Conservation (phyloP, 2,888 invertebrate species). For the Artemia sp. region DNA sequence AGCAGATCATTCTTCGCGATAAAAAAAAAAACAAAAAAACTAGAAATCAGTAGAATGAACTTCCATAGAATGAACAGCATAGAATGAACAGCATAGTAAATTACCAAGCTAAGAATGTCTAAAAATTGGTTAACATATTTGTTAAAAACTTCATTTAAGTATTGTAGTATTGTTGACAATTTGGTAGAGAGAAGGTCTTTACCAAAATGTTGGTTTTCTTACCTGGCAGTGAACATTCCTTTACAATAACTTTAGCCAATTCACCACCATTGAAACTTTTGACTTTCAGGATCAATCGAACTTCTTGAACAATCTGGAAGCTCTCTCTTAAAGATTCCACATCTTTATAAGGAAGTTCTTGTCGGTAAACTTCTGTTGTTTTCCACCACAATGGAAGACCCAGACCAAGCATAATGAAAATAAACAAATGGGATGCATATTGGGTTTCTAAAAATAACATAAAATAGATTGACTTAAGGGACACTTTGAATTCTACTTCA, state of each 20-base stretch:
- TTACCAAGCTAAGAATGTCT: too few species aligned
- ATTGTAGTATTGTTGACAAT: too few species aligned
- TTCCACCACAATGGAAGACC: slow-evolving; percentile 13
- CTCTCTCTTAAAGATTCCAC: neutral
- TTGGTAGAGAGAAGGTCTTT: too few species aligned
- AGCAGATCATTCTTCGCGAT: too few species aligned
- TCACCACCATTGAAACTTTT: neutral
- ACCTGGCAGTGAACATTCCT: slow-evolving; percentile 8
- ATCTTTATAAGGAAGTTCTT: neutral
- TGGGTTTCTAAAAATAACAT: neutral
- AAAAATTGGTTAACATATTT: too few species aligned
- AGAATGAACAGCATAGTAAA: too few species aligned
- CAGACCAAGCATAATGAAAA: neutral
- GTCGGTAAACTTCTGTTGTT: slow-evolving; percentile 10
- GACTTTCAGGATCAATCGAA: neutral
- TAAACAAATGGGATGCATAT: slow-evolving; percentile 2
- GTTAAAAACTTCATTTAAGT: too few species aligned
- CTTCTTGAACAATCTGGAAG: neutral
- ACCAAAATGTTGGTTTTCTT: neutral
- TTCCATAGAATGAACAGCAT: too few species aligned
- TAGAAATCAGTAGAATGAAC: too few species aligned
- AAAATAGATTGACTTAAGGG: too few species aligned
- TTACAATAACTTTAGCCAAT: neutral
- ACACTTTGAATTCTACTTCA: too few species aligned
- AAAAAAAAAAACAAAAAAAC: too few species aligned